Evolutionary conservation across 2,797 vertebrate genomes (phyloP), one percentile per base, ranked within the genome.

Genomic region (Diceros bicornis): DNA sequence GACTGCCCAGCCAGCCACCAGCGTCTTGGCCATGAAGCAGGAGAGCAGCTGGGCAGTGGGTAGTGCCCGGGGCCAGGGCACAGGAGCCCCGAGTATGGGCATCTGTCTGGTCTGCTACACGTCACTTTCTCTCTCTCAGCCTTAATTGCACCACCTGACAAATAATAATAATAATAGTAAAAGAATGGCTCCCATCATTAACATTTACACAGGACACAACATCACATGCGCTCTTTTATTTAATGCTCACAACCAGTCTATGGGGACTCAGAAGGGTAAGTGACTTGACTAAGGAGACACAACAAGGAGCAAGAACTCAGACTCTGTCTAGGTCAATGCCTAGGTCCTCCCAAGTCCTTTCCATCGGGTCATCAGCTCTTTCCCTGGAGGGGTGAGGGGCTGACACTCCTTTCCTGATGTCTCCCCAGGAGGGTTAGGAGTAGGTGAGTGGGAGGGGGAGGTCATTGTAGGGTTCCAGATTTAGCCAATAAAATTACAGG

Each of bases 61-160:
- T 10, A 47, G 61, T 13, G 72, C 37, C 57, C 44, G 34, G 57
- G 81, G 34, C 50, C n/a, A 2, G 44, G 61, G 41, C 1, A 0
- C 0, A 0, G 88, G 50, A 32, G 34, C 12, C 29, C 47, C 0
- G 1, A 21, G 25, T 9, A 71, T 7, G 59, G 69, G 55, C 41
- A 66, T 61, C 62, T 62, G 9, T 66, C 79, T 62, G 66, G 34
- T 52, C 47, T 29, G 27, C 61, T 62, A 11, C 14, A 77, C 32
- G n/a, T 75, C 50, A 41, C 41, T 20, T 0, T 81, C 82, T 87
- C 32, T 83, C 32, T 21, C 47, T 89, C 34, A 37, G 91, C 17
- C 57, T 96, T 64, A 57, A 82, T 87, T 64, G 64, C 20, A 69
- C 37, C 34, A 75, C 61, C 61, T 86, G 64, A 32, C 68, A 62